Evolutionary conservation across 2,888 invertebrate genomes (phyloP), one percentile per base, ranked within the genome.

Genomic region (Pterostichus madidus): DNA sequence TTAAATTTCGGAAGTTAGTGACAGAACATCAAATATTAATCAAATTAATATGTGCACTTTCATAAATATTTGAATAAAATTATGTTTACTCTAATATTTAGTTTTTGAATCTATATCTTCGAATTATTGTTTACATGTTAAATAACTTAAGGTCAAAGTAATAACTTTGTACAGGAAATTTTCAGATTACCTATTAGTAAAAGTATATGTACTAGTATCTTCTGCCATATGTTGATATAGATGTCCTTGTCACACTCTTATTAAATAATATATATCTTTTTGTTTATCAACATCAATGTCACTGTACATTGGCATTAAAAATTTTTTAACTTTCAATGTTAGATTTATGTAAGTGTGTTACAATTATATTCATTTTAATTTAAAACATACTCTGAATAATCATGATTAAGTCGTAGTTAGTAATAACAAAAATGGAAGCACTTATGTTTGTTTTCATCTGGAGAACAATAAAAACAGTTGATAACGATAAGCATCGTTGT

Each of bases 81-180:
- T 13, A 2, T 13, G 11, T 49, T n/a, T 0, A 56, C 13, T 24
- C 24, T 1, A 24, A 56, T 56, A 2, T 4, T 17, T 17, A 15
- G 13, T 56, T 56, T 17, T 13, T 8, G 11, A 2, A 49, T 11
- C 11, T n/a, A 5, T 35, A 64, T 64, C 11, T 71, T 44, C 17
- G 11, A 2, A 35, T 46, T 11, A 71, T 71, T 64, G 39, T 39
- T 71, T 44, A 71, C 46, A 10, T 44, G 11, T 44, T 15, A 71
- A 71, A 71, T 71, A 71, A 71, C 17, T 15, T 44, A 8, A 71
- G 68, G 68, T 71, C 17, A 44, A 71, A 71, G 44, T 71, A 44
- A 44, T 39, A 17, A 46, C 39, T 35, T 44, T 10, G n/a, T 39
- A 71, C 44, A 44, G 17, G 68, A 71, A 71, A 11, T 44, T 17